Evolutionary conservation across 2,113 vertebrate species (phyloP), one percentile per base, ranked within the genome.

Genomic region (Ageneiosus marmoratus): DNA sequence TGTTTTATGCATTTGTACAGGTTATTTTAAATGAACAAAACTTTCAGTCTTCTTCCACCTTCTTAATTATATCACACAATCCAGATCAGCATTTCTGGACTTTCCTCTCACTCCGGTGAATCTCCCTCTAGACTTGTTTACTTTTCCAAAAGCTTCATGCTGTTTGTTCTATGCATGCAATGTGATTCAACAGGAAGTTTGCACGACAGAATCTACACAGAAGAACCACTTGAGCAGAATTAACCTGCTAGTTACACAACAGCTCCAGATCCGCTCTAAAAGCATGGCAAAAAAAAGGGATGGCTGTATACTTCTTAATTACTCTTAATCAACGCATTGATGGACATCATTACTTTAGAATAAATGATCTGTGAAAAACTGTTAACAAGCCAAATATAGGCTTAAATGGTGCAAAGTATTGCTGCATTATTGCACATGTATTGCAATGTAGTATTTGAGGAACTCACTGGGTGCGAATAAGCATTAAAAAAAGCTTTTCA

Each of bases 141-240:
- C n/a, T 58, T 32, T 72, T 3, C 11, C 78, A 37, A 13, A 37
- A 53, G 15, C 41, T 24, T 48, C 32, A 55, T 16, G 6, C 12
- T 7, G 10, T 48, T 73, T 15, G 18, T 73, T 16, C 32, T 1
- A 48, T 46, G 48, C 10, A 3, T 32, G 2, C 41, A 48, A 29
- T 16, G 51, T 56, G 13, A 9, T 48, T 58, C 3, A 10, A 51
- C 51, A 74, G 48, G 34, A 69, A 55, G 63, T 58, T 74, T 58
- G 37, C 51, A 62, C 18, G 60, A 34, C 4, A 6, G 69, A 73
- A 82, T 48, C 41, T 44, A 70, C 56, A 70, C 55, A 82, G 29
- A 37, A 62, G 55, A 58, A 16, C 37, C 65, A 41, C 79, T 70
- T 4, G 24, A 44, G 34, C 63, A 3, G 53, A 72, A 56, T 12